phyloP scores from a whole-genome alignment of 2,888 invertebrate genomes.

The Chymomyza caudatula region DNA sequence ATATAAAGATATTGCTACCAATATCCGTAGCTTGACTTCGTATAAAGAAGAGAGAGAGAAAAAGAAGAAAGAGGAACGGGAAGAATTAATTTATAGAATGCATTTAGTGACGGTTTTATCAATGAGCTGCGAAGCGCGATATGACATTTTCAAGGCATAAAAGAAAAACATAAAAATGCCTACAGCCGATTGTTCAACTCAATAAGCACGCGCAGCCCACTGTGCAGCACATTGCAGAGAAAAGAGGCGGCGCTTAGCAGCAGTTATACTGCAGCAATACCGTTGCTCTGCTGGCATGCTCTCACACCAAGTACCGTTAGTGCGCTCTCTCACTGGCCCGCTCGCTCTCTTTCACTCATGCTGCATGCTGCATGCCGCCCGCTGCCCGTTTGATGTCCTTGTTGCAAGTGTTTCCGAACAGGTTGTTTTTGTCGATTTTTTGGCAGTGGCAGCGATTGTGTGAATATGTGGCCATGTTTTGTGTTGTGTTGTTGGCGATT shows the following conservation, averaged over 20 bases:
- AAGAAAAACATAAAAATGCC: too few relatives aligned
- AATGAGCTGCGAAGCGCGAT: too few relatives aligned
- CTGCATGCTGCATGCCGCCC: too few relatives aligned
- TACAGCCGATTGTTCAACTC: too few relatives aligned
- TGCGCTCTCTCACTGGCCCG: constrained; percentile 13
- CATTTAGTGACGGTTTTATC: too few relatives aligned
- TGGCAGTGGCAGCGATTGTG: constrained; percentile 70
- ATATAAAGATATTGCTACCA: too few relatives aligned
- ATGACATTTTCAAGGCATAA: too few relatives aligned
- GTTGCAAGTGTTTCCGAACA: constrained; percentile 76
- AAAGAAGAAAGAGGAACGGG: too few relatives aligned
- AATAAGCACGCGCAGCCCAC: constrained; percentile 15
- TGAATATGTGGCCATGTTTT: constrained; percentile 70
- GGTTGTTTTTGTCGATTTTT: constrained; percentile 77
- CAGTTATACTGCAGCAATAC: too few relatives aligned
- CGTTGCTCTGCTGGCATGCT: constrained; percentile 4
- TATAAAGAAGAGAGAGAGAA: too few relatives aligned
- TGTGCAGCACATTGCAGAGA: constrained; percentile 23
- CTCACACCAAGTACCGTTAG: constrained; percentile 11
- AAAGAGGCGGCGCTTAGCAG: constrained; percentile 44
- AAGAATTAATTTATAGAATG: too few relatives aligned
- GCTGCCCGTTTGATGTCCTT: constrained; percentile 59
- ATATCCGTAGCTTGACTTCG: too few relatives aligned
- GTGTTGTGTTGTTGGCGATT: constrained; percentile 50
- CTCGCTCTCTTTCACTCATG: constrained; percentile 23